Percentiles rank a stretch among this genome's conserved stretches.
Evolutionary conservation across 2,113 vertebrate genomes (phyloP).

Genomic region (Apteryx mantelli): DNA sequence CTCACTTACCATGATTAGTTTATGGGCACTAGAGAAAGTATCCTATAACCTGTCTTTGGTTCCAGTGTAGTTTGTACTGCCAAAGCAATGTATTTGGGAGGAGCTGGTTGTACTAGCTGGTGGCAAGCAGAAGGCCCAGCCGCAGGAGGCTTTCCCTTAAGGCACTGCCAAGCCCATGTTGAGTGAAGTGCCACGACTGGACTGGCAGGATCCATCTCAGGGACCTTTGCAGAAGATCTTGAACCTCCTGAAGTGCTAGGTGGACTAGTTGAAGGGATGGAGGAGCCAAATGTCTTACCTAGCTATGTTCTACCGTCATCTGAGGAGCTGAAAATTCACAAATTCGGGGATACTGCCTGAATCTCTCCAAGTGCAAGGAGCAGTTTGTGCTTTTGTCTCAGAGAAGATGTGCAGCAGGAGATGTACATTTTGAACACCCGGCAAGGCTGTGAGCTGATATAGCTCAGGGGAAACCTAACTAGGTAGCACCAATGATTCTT

Average conservation of each 20-base stretch:
- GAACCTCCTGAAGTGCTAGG: not conserved
- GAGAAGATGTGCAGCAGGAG: not conserved
- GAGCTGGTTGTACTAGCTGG: not conserved
- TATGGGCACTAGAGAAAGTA: not conserved
- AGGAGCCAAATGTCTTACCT: not conserved
- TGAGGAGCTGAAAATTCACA: not conserved
- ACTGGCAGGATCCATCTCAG: not conserved
- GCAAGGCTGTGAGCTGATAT: constrained; percentile 4
- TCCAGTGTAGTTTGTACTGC: not conserved
- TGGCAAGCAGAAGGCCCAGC: not conserved
- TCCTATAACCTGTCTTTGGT: not conserved
- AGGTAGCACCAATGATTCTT: constrained; percentile 6
- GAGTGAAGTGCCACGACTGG: not conserved
- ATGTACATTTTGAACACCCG: not conserved
- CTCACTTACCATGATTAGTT: not conserved
- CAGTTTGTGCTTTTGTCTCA: not conserved
- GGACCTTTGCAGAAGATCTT: not conserved
- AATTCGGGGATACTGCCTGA: not conserved
- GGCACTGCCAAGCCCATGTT: not conserved
- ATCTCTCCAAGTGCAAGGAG: not conserved
- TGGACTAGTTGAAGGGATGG: not conserved
- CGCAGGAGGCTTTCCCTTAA: not conserved
- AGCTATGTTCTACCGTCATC: not conserved
- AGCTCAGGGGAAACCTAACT: constrained; percentile 24
- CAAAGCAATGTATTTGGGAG: not conserved